These are phyloP conservation scores for Trimorus sp. DNA, from an alignment of 2,888 invertebrate species.

Conservation along the genomic window DNA sequence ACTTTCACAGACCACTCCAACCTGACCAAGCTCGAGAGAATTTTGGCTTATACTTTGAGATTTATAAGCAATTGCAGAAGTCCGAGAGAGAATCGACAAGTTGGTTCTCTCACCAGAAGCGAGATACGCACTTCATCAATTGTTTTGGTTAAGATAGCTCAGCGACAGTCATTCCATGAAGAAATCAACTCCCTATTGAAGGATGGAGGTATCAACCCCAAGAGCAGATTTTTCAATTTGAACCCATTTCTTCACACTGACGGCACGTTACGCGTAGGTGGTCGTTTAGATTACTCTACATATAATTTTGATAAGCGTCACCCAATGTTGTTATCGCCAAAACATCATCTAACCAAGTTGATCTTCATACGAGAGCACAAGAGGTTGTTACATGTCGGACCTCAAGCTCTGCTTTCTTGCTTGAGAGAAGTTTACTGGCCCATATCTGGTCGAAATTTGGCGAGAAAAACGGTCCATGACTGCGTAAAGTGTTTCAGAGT, in stretches of 20 bases:
- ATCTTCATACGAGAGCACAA: constrained; percentile 7
- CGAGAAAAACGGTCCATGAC: constrained; percentile 23
- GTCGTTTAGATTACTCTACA: neutral
- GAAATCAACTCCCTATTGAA: neutral
- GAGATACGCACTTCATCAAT: neutral
- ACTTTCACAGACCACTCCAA: neutral
- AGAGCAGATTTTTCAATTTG: neutral
- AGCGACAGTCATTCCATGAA: neutral
- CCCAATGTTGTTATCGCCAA: constrained; percentile 5
- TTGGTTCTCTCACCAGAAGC: neutral
- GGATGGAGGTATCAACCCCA: neutral
- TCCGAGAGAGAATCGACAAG: neutral
- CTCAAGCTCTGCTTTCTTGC: constrained; percentile 1
- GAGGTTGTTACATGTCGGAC: constrained; percentile 14
- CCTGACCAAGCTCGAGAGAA: neutral
- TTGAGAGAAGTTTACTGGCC: constrained; percentile 5
- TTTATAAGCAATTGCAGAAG: neutral
- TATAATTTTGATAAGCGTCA: neutral
- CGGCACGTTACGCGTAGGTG: constrained; percentile 3
- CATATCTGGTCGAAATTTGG: constrained; percentile 22
- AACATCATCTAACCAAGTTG: constrained; percentile 3
- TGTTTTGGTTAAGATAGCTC: constrained; percentile 4
- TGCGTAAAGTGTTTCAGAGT: constrained; percentile 36
- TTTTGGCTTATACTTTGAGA: neutral
- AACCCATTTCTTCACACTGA: constrained; percentile 13